Percentiles rank a stretch among this genome's conserved stretches.
Conservation (phyloP, 2,888 invertebrate species). For the Augochlorella aurata region DNA sequence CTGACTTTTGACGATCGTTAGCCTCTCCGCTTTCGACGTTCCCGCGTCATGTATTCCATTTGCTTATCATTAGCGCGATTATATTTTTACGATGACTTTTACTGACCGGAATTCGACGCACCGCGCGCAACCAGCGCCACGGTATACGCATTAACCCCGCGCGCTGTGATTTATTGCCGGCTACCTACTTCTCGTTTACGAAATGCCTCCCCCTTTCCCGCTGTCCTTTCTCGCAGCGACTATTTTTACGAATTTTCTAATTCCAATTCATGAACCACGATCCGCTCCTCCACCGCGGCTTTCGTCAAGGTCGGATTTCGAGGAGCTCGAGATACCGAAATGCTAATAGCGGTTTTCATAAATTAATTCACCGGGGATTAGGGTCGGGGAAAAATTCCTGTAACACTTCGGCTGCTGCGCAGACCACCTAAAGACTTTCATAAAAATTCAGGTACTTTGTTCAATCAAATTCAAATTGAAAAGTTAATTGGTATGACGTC, state of each 20-base stretch:
- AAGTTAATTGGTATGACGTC: too few relatives aligned
- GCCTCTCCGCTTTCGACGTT: slow-evolving; percentile 47
- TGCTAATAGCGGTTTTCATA: slow-evolving; percentile 4
- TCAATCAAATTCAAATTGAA: too few relatives aligned
- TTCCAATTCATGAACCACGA: slow-evolving; percentile 8
- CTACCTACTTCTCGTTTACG: slow-evolving; percentile 44
- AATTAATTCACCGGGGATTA: slow-evolving; percentile 3
- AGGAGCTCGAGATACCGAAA: not conserved
- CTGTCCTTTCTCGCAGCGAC: not conserved
- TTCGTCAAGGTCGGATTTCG: not conserved
- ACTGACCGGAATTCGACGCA: slow-evolving; percentile 47
- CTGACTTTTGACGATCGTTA: slow-evolving; percentile 75
- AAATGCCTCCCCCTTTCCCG: not conserved
- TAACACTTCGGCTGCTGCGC: too few relatives aligned
- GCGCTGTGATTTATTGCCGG: slow-evolving; percentile 45
- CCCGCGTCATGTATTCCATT: slow-evolving; percentile 60
- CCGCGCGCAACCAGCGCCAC: not conserved
- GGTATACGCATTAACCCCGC: slow-evolving; percentile 16
- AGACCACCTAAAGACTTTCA: too few relatives aligned
- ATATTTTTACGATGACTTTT: slow-evolving; percentile 65
- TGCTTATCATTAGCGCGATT: slow-evolving; percentile 66
- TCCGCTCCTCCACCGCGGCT: not conserved
- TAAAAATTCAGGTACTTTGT: too few relatives aligned
- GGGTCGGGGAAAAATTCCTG: slow-evolving; percentile 3
- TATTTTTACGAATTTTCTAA: slow-evolving; percentile 3